Evolutionary conservation across 2,888 invertebrate genomes (phyloP), one percentile per base, ranked within the genome.

Genomic region (Leucoma salicis): DNA sequence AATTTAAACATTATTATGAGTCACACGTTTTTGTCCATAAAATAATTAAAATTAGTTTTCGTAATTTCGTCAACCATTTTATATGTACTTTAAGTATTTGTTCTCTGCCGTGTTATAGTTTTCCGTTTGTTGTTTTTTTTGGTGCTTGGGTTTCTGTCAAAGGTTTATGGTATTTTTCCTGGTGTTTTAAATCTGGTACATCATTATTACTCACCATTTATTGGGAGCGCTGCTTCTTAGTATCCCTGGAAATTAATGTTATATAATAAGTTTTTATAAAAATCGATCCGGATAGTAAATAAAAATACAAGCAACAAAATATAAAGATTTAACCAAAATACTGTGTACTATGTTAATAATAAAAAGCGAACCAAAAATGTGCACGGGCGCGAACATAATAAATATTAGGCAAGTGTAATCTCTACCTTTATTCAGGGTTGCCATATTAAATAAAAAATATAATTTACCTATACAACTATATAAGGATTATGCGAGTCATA

Each of bases 151-250:
- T 42, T 44, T 35, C 51, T 50, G 36, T 39, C 29, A 39, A 39
- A 15, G 37, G 29, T 39, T 51, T 39, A 44, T 44, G 35, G 37
- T 48, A 40, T 59, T 61, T 46, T 37, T 42, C 50, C 33, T 52
- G 52, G 44, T 49, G 39, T 53, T 66, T 69, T 60, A 63, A 49
- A 50, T 56, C 64, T 64, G 55, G 60, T 63, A 67, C 66, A 62
- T 63, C 53, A 52, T 46, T 50, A 37, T 37, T 61, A 74, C 74
- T 74, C 70, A 72, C 73, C 67, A 42, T 42, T 53, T 63, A 63
- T 24, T 61, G 59, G 50, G 60, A 54, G 54, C 62, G 67, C 38
- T 65, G 67, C 37, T 66, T 67, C 54, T 63, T 70, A 31, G 39
- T 28, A 1, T 57, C n/a, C 47, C 55, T 57, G 49, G 14, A 59